These are phyloP conservation scores for Ascaphus truei DNA, from an alignment of 2,113 vertebrate genomes.

Conservation along the genomic window DNA sequence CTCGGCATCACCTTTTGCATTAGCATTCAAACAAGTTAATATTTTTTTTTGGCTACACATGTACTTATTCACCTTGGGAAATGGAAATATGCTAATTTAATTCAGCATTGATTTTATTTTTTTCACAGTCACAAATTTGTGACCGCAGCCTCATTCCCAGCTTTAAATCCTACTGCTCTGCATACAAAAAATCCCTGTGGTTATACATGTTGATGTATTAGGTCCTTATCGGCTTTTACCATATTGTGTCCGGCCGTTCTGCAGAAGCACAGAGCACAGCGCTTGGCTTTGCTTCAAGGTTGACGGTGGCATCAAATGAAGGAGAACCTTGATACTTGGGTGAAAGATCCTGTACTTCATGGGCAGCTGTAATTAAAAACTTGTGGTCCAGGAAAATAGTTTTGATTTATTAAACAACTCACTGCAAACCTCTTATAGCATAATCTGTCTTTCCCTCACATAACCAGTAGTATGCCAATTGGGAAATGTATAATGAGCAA, in stretches of 20 bases:
- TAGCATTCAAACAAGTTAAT: slow-evolving; percentile 14
- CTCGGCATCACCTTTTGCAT: not conserved
- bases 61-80: not conserved
- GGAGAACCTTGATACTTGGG: slow-evolving; percentile 7
- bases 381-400: not conserved
- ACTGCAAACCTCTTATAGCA: not conserved
- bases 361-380: slow-evolving; percentile 19
- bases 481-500: too few relatives aligned
- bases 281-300: not conserved
- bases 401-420: not conserved
- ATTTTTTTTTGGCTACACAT: not conserved
- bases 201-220: slow-evolving; percentile 25
- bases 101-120: slow-evolving; percentile 15
- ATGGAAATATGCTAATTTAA: slow-evolving; percentile 18
- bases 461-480: too few relatives aligned
- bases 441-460: too few relatives aligned
- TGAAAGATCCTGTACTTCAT: slow-evolving; percentile 10
- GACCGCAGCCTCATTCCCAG: not conserved
- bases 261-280: not conserved
- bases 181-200: slow-evolving; percentile 11
- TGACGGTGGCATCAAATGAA: slow-evolving; percentile 7
- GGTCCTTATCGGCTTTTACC: slow-evolving; percentile 21
- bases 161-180: slow-evolving; percentile 16
- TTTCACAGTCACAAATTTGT: not conserved
- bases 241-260: slow-evolving; percentile 16